phyloP scores from a whole-genome alignment of 2,113 vertebrate species.

The Trochalopteron elliotii region DNA sequence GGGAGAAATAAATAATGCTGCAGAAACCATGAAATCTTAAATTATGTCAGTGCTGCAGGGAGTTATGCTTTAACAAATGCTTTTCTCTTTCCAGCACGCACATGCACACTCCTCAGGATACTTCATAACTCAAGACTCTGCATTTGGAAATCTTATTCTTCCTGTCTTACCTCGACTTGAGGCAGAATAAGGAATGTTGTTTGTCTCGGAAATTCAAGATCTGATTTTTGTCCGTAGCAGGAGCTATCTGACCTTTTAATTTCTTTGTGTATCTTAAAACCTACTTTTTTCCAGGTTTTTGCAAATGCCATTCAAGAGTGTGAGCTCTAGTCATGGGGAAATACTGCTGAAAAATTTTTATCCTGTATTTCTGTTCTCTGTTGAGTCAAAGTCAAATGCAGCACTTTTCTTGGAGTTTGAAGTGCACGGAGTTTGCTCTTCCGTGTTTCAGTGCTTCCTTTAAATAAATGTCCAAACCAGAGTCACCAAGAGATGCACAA shows the following conservation, averaged over 20 bases:
- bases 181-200: constrained; percentile 76
- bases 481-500: background rate
- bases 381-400: background rate
- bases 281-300: background rate
- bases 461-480: background rate
- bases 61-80: background rate
- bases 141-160: constrained; percentile 97
- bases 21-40: background rate
- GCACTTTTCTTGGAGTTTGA: background rate
- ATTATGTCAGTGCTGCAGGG: background rate
- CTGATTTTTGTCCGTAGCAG: background rate
- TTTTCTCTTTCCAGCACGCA: constrained; percentile 83
- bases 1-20: background rate
- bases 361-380: background rate
- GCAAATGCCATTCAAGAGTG: background rate
- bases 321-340: background rate
- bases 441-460: constrained; percentile 24
- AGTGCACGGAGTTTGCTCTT: background rate
- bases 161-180: constrained; percentile 93
- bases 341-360: background rate
- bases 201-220: background rate
- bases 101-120: constrained; percentile 94
- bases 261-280: background rate
- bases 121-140: constrained; percentile 98
- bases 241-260: background rate